phyloP scores from a whole-genome alignment of 2,113 vertebrate species.

The Boleophthalmus pectinirostris region DNA sequence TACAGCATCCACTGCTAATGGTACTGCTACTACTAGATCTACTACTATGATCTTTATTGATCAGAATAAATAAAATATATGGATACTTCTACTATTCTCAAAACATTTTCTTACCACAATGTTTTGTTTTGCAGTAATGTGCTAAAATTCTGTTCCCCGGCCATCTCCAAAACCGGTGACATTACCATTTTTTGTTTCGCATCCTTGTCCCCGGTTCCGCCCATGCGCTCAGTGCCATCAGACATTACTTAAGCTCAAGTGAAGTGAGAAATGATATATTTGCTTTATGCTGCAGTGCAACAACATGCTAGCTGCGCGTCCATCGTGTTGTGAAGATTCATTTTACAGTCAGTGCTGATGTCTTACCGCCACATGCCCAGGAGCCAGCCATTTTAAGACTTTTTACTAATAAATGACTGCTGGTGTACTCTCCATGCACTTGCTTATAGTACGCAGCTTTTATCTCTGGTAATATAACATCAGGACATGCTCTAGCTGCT shows the following conservation, averaged over 20 bases:
- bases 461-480: slow-evolving; percentile 29
- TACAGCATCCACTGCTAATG: too few species aligned
- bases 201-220: not conserved
- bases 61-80: too few species aligned
- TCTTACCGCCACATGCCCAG: slow-evolving; percentile 21
- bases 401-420: slow-evolving; percentile 26
- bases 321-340: slow-evolving; percentile 42
- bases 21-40: too few species aligned
- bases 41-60: too few species aligned
- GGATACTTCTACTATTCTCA: too few species aligned
- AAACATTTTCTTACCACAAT: not conserved
- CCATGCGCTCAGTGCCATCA: not conserved
- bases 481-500: slow-evolving; percentile 26
- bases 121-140: not conserved
- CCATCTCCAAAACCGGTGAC: not conserved
- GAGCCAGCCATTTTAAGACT: slow-evolving; percentile 33
- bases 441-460: slow-evolving; percentile 27
- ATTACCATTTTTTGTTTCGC: not conserved
- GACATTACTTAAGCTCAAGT: not conserved
- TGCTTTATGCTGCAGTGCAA: slow-evolving; percentile 33
- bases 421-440: slow-evolving; percentile 23
- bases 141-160: not conserved
- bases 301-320: slow-evolving; percentile 30
- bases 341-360: slow-evolving; percentile 30
- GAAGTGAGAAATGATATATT: slow-evolving; percentile 29